A percentile compares a stretch with the other conserved stretches of the same genome.
These are phyloP conservation scores for Oryctes rhinoceros DNA, from an alignment of 1,140 invertebrate genomes.

Conservation along the genomic window DNA sequence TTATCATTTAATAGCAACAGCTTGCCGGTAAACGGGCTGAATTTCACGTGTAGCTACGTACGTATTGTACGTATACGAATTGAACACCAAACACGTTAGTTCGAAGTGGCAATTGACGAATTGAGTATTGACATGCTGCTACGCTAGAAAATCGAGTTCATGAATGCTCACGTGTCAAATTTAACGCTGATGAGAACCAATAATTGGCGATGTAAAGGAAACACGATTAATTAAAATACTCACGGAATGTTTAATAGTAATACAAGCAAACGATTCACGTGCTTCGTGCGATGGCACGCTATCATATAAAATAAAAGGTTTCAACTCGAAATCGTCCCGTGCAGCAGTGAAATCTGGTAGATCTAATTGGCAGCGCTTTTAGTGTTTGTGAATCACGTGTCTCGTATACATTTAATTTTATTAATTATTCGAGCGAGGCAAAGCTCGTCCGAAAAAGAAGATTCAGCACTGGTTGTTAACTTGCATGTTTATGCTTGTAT, in stretches of 20 bases:
- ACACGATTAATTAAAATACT: neutral
- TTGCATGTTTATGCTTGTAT: too few species aligned
- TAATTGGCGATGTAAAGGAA: conserved; percentile 1
- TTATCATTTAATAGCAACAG: neutral
- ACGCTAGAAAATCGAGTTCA: neutral
- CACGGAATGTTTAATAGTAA: neutral
- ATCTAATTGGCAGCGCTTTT: too few species aligned
- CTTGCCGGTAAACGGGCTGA: neutral
- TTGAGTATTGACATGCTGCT: neutral
- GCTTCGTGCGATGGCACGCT: too few species aligned
- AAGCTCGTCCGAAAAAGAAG: too few species aligned
- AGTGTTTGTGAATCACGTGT: too few species aligned
- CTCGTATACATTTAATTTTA: too few species aligned
- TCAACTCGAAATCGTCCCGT: too few species aligned
- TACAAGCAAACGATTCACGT: too few species aligned
- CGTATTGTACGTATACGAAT: neutral
- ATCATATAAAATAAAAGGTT: too few species aligned
- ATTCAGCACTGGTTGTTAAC: too few species aligned
- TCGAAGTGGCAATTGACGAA: neutral
- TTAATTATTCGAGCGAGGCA: too few species aligned
- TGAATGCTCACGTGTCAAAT: neutral
- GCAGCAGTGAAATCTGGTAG: too few species aligned
- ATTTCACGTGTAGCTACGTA: neutral
- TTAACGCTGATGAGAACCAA: neutral
- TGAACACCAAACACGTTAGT: neutral